Evolutionary conservation across 2,113 vertebrate genomes (phyloP).

Genomic region (Orthonyx spaldingii): DNA sequence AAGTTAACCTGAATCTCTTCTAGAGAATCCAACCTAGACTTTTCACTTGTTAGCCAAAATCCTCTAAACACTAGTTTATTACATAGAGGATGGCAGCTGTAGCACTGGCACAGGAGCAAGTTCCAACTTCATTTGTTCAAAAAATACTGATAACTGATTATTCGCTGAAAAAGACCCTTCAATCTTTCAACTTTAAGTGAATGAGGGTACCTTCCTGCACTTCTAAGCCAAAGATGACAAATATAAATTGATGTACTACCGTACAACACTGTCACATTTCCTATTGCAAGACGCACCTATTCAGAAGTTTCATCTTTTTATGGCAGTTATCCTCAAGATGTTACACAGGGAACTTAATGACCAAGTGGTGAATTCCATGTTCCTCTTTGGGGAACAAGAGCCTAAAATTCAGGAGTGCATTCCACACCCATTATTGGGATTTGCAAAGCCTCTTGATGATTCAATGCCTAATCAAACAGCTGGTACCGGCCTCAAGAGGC

Average conservation of each 20-base stretch:
- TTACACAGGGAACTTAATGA: not conserved
- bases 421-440: not conserved
- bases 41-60: not conserved
- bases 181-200: not conserved
- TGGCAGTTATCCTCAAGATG: not conserved
- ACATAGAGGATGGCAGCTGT: not conserved
- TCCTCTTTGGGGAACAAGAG: not conserved
- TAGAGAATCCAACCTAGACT: not conserved
- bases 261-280: not conserved
- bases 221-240: not conserved
- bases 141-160: not conserved
- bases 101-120: not conserved
- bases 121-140: not conserved
- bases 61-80: not conserved
- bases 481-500: not conserved
- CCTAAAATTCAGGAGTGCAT: not conserved
- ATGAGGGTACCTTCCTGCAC: not conserved
- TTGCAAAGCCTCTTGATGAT: not conserved
- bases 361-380: not conserved
- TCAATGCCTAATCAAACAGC: not conserved
- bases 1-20: not conserved
- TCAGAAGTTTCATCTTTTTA: not conserved
- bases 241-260: not conserved
- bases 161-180: not conserved
- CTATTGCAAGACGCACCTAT: not conserved